Base-by-base conservation (phyloP, 2,888 invertebrate genomes). In the Allacma fusca region DNA sequence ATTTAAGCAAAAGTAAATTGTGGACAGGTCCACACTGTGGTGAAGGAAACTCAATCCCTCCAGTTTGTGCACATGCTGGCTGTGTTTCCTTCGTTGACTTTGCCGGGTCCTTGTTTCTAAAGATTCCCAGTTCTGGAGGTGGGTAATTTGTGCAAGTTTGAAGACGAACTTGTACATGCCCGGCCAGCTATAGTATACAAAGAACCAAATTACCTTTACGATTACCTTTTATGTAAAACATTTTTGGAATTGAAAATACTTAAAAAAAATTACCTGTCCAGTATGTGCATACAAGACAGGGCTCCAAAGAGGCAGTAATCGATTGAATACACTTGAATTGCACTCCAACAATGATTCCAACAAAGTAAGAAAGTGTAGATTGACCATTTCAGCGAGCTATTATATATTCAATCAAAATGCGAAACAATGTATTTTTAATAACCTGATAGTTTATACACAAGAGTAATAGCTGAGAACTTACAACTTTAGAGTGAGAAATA, bases 311-410 rank as follows among this genome's bases (percentile, higher is more conserved):
- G 99, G 97, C 84, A 98, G 88, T 71, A 98, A 88, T 88, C 96
- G 96, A 84, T 93, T 93, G 2, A 98, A 90, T 43, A 97, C 92
- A 0, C 96, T 94, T 0, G 97, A 97, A 87, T 96, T 95, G 84
- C 96, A 96, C 86, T 98, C 98, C 85, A 97, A 90, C 1, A 99
- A 88, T 0, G 97, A 96, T 88, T 99, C 98, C 86, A 99, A 90
- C 80, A 98, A 90, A 86, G 94, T 96, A 80, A 99, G 88, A 87
- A 99, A 98, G 86, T 99, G 98, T 1, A 98, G 89, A 87, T 97
- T 98, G 13, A 99, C 97, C 89, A 97, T 98, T 89, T 99, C 98
- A 0, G 98, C 96, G 79, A 98, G 88, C 96, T 98, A 87, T 73
- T 67, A 26, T 50, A 43, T 73, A 24, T 62, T n/a, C 44, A 23